Base-by-base conservation (phyloP, 2,888 invertebrate species). In the Pandemis heparana region DNA sequence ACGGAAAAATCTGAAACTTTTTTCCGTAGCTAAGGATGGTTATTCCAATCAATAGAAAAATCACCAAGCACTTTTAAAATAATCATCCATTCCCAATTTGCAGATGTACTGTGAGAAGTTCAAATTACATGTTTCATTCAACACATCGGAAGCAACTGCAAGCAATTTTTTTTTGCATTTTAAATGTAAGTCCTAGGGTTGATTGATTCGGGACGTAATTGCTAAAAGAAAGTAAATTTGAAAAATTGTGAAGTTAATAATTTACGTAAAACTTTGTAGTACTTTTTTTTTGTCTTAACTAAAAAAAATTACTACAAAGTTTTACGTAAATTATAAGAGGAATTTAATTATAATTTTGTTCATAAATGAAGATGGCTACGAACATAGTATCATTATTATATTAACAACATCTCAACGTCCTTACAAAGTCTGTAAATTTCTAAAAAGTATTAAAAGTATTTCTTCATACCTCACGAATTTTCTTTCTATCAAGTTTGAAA, bases 381-480 rank as follows among this genome's bases (percentile, higher is more conserved):
- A 41, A 18, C 18, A 53, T 53, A 41, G 10, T 39, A 38, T 12
- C 16, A 39, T 65, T 39, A 16, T 51, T 65, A 16, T 38, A n/a
- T n/a, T n/a, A n/a, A n/a, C 8, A 65, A 38, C 39, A 56, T n/a
- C 41, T 56, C 16, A n/a, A 14, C 16, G 9, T 14, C 46, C 6
- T 41, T 59, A 59, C 43, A 67, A 67, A 56, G 56, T 56, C 56
- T 53, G 39, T 41, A 39, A 66, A 51, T 56, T 56, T 53, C 41
- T n/a, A n/a, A n/a, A n/a, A n/a, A n/a, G n/a, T n/a, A n/a, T n/a
- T n/a, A n/a, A 32, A 65, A 66, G 41, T 66, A 66, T 53, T 51
- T 41, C 14, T 56, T 23, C 53, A 43, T 56, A 41, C 59, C 56
- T 43, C 1, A 59, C 56, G 41, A 67, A 67, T 38, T 56, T 41